Percentiles rank a stretch among this genome's conserved stretches.
Evolutionary conservation across 2,888 invertebrate genomes (phyloP).

Genomic region (Sturmia bella): DNA sequence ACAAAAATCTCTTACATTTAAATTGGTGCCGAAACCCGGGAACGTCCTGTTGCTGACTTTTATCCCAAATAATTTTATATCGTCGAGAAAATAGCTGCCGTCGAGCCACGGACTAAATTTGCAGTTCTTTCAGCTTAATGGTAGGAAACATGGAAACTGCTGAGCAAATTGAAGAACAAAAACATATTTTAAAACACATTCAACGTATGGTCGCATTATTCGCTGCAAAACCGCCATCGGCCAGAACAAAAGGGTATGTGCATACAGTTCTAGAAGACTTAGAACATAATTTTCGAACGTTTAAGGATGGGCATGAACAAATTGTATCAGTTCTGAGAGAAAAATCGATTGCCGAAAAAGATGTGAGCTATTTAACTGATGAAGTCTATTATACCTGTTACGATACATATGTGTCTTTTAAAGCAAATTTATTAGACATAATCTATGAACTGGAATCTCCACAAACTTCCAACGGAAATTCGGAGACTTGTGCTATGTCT

Average conservation of each 20-base stretch:
- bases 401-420: constrained; percentile 39
- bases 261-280: constrained; percentile 39
- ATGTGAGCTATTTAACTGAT: constrained; percentile 18
- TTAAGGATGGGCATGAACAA: constrained; percentile 42
- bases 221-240: background rate
- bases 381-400: constrained; percentile 44
- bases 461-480: constrained; percentile 21
- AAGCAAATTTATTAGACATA: constrained; percentile 41
- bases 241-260: constrained; percentile 12
- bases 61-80: too few relatives aligned
- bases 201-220: constrained; percentile 15
- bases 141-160: constrained; percentile 32
- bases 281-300: constrained; percentile 26
- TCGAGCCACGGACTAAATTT: background rate
- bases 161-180: constrained; percentile 24
- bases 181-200: constrained; percentile 11
- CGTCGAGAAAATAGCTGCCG: background rate
- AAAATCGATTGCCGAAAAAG: constrained; percentile 33
- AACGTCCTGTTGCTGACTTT: too few relatives aligned
- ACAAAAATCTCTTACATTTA: too few relatives aligned
- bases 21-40: too few relatives aligned
- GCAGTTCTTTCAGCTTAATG: too few relatives aligned
- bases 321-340: background rate
- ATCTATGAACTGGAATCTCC: constrained; percentile 19
- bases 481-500: constrained; percentile 22